Base-by-base conservation (phyloP, 2,888 invertebrate species). In the Oegoconia quadripuncta region DNA sequence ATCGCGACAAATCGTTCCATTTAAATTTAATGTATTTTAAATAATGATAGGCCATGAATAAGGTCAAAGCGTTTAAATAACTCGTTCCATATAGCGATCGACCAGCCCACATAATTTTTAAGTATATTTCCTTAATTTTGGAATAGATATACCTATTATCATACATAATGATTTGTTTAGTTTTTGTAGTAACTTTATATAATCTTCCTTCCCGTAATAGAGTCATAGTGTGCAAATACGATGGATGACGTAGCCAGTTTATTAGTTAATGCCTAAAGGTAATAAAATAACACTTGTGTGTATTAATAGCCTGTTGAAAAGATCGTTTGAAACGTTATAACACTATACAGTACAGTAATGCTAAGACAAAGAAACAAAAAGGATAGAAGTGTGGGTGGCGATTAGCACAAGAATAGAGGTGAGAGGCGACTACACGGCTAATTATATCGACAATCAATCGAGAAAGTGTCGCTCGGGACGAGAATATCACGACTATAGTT, bases 401-500 rank as follows among this genome's bases (percentile, higher is more conserved):
- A 39, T 37, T 39, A 26, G 23, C 27, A 17, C 27, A 12, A 37
- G 30, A 45, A 41, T 31, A 38, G 39, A 41, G 31, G 44, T 39
- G 38, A 40, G 40, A 44, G 41, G 39, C 30, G 42, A 42, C 39
- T 41, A 46, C 35, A 49, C 48, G 52, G 55, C 62, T 74, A 76
- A 73, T 73, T 68, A 69, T 71, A 75, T 61, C 59, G 56, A 63
- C 63, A 67, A 69, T 73, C 71, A 74, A 76, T 75, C 64, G 69
- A 66, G 69, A 71, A 64, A 71, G 64, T 64, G 65, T 45, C 60
- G 60, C 55, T 50, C 50, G 59, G 51, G 64, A 67, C 66, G 62
- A 50, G 47, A 68, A 67, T 70, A 71, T 64, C 60, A 43, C 44
- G 38, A 42, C 55, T 55, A 52, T 55, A 52, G 51, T 63, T 53